Evolutionary conservation across 2,113 vertebrate species (phyloP), one percentile per base, ranked within the genome.

Genomic region (Corythornis cristatus): DNA sequence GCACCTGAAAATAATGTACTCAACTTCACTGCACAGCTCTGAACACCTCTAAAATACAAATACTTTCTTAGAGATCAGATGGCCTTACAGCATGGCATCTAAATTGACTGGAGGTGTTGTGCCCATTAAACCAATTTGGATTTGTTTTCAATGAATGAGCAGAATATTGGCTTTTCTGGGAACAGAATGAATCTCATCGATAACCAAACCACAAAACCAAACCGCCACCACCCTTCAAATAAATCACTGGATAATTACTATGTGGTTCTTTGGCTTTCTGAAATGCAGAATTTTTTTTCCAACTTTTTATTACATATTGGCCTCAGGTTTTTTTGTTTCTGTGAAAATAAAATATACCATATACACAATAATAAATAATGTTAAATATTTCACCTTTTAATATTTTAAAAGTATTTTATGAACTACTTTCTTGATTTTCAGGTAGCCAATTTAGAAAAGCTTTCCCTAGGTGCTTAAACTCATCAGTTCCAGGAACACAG

Each of bases 1-100:
- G 97, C 92, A 98, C 98, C 98, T 98, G 91, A 21, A 45, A 87
- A 96, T 54, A 94, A 88, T 2, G 19, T 54, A 60, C 12, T 80
- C 35, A 68, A 71, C 37, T 72, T 54, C 43, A 88, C 48, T 66
- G 19, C 43, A 67, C 31, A 64, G 26, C 26, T 88, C 15, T 28
- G 11, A 78, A 60, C 7, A 25, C 11, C 66, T 78, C 48, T 68
- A 71, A 88, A 78, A 86, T 20, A 71, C 3, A 13, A 26, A 1
- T 11, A 58, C 65, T 79, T 76, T 76, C 45, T 23, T 75, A 79
- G 61, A 68, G 35, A 65, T 68, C 42, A 93, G 45, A 65, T 43
- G 40, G 45, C 17, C 35, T 54, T 72, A 35, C 3, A 60, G 14
- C 33, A 83, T 26, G 26, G 37, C 85, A 60, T 28, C 25, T 56